Evolutionary conservation across 2,888 invertebrate genomes (phyloP).

Genomic region (Agonopterix heracliana): DNA sequence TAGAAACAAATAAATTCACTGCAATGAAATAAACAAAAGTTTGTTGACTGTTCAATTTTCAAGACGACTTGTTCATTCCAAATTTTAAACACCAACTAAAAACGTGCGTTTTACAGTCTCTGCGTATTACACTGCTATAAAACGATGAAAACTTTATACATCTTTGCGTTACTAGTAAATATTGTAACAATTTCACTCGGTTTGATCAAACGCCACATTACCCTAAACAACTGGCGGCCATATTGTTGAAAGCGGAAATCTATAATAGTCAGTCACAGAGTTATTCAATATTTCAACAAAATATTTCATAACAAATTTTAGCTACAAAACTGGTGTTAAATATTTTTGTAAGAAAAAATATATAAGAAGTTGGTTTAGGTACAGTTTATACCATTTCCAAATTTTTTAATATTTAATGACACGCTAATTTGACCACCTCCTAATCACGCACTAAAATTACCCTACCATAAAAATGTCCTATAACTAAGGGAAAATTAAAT

Average conservation of each 20-base stretch:
- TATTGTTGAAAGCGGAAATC: slow-evolving; percentile 69
- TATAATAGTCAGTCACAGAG: slow-evolving; percentile 34
- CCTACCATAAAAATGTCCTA: too few relatives aligned
- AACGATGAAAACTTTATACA: slow-evolving; percentile 67
- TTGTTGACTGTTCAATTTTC: slow-evolving; percentile 76
- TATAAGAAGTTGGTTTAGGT: too few relatives aligned
- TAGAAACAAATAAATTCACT: slow-evolving; percentile 63
- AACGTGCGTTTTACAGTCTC: slow-evolving; percentile 54
- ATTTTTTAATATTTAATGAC: too few relatives aligned
- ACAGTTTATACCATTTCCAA: too few relatives aligned
- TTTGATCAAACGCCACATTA: slow-evolving; percentile 76
- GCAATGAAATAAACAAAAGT: slow-evolving; percentile 74
- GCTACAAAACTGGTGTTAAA: too few relatives aligned
- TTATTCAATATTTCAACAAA: slow-evolving; percentile 16
- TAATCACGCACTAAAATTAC: too few relatives aligned
- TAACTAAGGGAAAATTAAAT: too few relatives aligned
- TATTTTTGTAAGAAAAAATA: too few relatives aligned
- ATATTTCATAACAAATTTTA: slow-evolving; percentile 14
- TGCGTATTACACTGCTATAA: slow-evolving; percentile 71
- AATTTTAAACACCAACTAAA: slow-evolving; percentile 62
- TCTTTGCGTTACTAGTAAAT: slow-evolving; percentile 67
- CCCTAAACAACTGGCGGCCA: slow-evolving; percentile 76
- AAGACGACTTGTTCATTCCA: slow-evolving; percentile 62
- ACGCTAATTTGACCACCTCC: too few relatives aligned
- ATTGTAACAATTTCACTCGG: slow-evolving; percentile 70